Base-by-base conservation (phyloP, 2,113 vertebrate genomes). In the Bubo blakistoni region DNA sequence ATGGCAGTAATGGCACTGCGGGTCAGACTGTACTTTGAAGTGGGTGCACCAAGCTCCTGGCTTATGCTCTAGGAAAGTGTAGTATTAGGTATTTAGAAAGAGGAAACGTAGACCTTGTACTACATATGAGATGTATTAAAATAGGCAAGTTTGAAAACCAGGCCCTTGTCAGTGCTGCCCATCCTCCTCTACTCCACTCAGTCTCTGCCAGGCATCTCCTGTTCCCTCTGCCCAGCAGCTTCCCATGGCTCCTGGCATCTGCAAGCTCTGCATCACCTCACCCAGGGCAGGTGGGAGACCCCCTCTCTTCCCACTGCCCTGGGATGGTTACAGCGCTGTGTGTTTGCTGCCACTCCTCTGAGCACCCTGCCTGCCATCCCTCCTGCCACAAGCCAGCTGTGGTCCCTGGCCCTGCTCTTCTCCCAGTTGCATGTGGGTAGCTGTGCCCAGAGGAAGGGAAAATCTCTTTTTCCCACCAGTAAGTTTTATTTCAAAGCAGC, bases 381-480 rank as follows among this genome's bases (percentile, higher is more conserved):
- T 66, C 61, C 58, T 58, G 54, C 58, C 7, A 13, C 66, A 47
- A 80, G 63, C 40, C 84, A 54, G 22, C 67, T 61, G 58, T 0
- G 0, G 5, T 72, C n/a, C 20, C 38, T 78, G 10, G 0, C 36
- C 42, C 52, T 55, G 38, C 77, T 51, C 58, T 67, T 59, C 10
- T 8, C 11, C 16, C 12, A 61, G 20, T 36, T 58, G 24, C 0
- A 0, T 51, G 52, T 59, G 47, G 54, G 58, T 18, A 52, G 32
- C 62, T 71, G 38, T 34, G 24, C 78, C n/a, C 38, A 52, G 69
- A 36, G 24, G 20, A 69, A 73, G 12, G n/a, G 29, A 63, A 21
- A 54, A 19, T 21, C 6, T 27, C n/a, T 47, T 54, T 65, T 57
- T 80, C 65, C 29, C 76, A 59, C 25, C 16, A 57, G 26, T 5